These are phyloP conservation scores for Metallyticus violacea DNA, from an alignment of 2,888 invertebrate genomes.

Conservation along the genomic window DNA sequence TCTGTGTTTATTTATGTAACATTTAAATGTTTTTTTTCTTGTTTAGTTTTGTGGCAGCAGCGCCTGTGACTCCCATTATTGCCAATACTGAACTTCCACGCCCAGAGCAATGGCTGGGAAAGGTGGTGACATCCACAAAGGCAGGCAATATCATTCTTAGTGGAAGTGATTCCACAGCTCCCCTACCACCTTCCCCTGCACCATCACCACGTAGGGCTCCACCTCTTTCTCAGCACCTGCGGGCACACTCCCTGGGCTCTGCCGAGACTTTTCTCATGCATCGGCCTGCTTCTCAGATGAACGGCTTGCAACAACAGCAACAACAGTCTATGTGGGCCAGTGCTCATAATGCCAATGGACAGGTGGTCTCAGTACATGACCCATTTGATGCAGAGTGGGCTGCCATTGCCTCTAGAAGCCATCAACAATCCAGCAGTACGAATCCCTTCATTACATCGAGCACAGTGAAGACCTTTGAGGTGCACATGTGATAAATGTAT, in stretches of 20 bases:
- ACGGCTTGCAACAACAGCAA: background rate
- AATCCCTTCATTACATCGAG: slow-evolving; percentile 59
- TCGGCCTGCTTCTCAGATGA: slow-evolving; percentile 19
- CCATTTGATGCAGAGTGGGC: slow-evolving; percentile 88
- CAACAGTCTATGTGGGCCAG: slow-evolving; percentile 6
- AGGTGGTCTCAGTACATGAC: slow-evolving; percentile 50
- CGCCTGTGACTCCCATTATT: slow-evolving; percentile 44
- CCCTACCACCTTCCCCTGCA: slow-evolving; percentile 34
- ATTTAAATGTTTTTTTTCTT: background rate
- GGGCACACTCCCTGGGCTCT: slow-evolving; percentile 56
- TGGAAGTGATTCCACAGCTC: slow-evolving; percentile 23
- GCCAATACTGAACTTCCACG: slow-evolving; percentile 57
- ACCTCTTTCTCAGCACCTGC: slow-evolving; percentile 49
- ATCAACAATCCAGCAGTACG: slow-evolving; percentile 49
- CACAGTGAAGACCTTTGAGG: slow-evolving; percentile 57
- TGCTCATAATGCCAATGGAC: slow-evolving; percentile 28
- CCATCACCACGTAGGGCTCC: slow-evolving; percentile 52
- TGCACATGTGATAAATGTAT: slow-evolving; percentile 51
- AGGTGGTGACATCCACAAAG: slow-evolving; percentile 46
- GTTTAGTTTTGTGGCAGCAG: slow-evolving; percentile 8
- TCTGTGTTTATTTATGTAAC: too few relatives aligned
- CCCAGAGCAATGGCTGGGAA: slow-evolving; percentile 81
- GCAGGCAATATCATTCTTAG: slow-evolving; percentile 36
- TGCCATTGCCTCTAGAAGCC: slow-evolving; percentile 53
- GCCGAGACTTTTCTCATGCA: slow-evolving; percentile 43